A percentile compares a stretch with the other conserved stretches of the same genome.
phyloP scores from a whole-genome alignment of 2,113 vertebrate species.

The Psilopsiagon aymara region DNA sequence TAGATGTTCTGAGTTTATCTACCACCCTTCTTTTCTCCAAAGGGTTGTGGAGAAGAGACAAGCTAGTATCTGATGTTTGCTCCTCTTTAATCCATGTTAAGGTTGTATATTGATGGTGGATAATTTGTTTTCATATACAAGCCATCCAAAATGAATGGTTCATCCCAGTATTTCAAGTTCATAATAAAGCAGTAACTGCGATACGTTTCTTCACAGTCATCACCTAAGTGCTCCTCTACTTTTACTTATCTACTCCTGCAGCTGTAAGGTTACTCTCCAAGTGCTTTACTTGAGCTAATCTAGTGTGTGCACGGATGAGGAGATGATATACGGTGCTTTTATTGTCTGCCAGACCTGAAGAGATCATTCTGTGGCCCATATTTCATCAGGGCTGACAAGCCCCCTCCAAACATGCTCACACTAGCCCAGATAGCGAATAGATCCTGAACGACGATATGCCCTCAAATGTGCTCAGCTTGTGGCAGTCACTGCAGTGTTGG shows the following conservation, averaged over 20 bases:
- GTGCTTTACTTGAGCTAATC: not conserved
- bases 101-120: not conserved
- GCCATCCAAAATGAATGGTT: not conserved
- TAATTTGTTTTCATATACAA: not conserved
- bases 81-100: not conserved
- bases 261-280: not conserved
- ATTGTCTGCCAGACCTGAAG: not conserved
- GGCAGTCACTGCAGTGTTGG: not conserved
- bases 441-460: not conserved
- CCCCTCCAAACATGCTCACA: not conserved
- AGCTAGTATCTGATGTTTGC: not conserved
- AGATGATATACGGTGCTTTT: not conserved
- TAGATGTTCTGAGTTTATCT: not conserved
- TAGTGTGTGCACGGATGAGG: not conserved
- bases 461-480: not conserved
- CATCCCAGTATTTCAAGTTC: not conserved
- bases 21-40: not conserved
- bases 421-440: not conserved
- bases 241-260: not conserved
- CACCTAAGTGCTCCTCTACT: not conserved
- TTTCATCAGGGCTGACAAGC: not conserved
- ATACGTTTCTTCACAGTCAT: not conserved
- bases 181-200: not conserved
- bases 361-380: fast-evolving
- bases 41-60: not conserved